A percentile compares a stretch with the other conserved stretches of the same genome.
phyloP scores from a whole-genome alignment of 2,888 invertebrate genomes.

The Mamestra brassicae region DNA sequence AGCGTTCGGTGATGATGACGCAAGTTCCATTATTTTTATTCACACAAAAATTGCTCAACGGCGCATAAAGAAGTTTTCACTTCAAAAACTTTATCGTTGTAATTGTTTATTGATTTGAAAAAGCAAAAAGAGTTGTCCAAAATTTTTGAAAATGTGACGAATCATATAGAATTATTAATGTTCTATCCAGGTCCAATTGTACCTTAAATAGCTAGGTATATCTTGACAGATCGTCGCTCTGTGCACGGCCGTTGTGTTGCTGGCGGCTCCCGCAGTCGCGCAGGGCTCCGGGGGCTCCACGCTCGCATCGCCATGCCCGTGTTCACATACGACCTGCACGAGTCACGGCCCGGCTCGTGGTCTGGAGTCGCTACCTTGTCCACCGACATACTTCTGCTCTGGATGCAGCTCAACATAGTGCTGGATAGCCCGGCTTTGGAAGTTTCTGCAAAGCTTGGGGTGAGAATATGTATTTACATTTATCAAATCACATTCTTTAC shows the following conservation, averaged over 20 bases:
- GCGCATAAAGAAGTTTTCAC: too few relatives aligned
- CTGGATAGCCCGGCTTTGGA: conserved; percentile 86
- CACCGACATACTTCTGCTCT: conserved; percentile 90
- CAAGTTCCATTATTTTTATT: too few relatives aligned
- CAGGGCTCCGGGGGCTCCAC: not conserved
- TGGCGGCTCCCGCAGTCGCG: not conserved
- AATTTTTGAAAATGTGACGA: too few relatives aligned
- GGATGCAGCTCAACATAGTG: conserved; percentile 90
- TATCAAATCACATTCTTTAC: not conserved
- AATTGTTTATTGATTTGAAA: too few relatives aligned
- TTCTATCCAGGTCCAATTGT: too few relatives aligned
- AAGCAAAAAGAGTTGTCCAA: too few relatives aligned
- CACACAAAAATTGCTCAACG: too few relatives aligned
- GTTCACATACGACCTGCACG: conserved; percentile 73
- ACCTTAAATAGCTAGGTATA: not conserved
- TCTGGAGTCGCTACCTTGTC: conserved; percentile 90
- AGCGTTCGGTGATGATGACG: too few relatives aligned
- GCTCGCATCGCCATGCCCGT: not conserved
- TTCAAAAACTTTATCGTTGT: too few relatives aligned
- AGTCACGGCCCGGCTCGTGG: conserved; percentile 87
- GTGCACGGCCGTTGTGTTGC: not conserved
- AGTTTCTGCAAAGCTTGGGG: conserved; percentile 75
- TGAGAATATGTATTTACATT: not conserved
- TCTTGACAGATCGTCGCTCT: not conserved
- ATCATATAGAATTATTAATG: too few relatives aligned